Conservation (phyloP, 2,888 invertebrate genomes). For the Allophyes oxyacanthae region DNA sequence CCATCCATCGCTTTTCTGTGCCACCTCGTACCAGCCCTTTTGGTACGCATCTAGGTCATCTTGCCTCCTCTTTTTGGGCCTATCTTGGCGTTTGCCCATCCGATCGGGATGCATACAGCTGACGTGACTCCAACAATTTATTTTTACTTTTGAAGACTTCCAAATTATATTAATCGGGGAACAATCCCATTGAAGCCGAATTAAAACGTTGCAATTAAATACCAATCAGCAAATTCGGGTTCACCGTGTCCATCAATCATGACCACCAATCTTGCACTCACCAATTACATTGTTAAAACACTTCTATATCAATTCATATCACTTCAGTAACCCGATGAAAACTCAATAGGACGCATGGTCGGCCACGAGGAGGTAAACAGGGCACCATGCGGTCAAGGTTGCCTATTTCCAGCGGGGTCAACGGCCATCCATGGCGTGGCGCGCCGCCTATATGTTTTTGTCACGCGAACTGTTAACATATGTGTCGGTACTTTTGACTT, state of each 20-base stretch:
- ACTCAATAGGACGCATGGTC: slow-evolving; percentile 5
- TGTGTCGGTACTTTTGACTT: slow-evolving; percentile 54
- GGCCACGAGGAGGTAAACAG: slow-evolving; percentile 58
- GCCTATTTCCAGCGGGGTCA: slow-evolving; percentile 79
- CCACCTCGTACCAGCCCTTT: no score
- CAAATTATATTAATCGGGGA: no score
- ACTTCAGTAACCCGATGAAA: slow-evolving; percentile 3
- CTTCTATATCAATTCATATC: background rate
- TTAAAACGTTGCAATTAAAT: background rate
- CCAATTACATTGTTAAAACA: slow-evolving; percentile 7
- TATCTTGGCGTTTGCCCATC: no score
- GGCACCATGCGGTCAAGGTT: slow-evolving; percentile 81
- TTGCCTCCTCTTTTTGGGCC: no score
- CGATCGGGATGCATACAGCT: no score
- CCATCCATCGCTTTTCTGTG: no score
- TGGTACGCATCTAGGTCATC: no score
- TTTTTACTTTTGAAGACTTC: no score
- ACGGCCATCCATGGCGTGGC: slow-evolving; percentile 63
- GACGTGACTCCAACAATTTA: no score
- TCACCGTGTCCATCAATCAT: slow-evolving; percentile 23
- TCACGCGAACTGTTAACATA: slow-evolving; percentile 75
- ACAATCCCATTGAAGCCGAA: no score
- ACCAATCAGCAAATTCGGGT: slow-evolving; percentile 2
- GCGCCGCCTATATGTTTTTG: slow-evolving; percentile 62
- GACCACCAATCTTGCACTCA: slow-evolving; percentile 1